phyloP scores from a whole-genome alignment of 2,113 vertebrate genomes.

The Hystrix cristata region DNA sequence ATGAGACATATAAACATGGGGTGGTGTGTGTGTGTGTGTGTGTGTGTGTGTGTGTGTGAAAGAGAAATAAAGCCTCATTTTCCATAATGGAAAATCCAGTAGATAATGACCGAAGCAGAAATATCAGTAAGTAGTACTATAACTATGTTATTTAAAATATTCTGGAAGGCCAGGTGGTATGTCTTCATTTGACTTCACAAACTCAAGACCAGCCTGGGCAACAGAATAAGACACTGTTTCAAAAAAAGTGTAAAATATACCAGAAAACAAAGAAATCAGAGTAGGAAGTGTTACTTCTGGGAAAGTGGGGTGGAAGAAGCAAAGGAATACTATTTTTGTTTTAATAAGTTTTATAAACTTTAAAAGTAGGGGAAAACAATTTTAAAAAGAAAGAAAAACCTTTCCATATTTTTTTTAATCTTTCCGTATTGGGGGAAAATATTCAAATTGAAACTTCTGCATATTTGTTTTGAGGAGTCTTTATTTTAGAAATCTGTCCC shows the following conservation, averaged over 20 bases:
- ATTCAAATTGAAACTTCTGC: constrained; percentile 16
- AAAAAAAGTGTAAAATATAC: background rate
- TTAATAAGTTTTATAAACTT: background rate
- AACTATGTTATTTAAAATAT: background rate
- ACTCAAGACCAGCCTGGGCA: background rate
- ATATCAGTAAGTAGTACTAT: background rate
- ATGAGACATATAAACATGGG: background rate
- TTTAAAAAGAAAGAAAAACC: background rate
- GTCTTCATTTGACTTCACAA: background rate
- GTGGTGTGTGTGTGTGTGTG: background rate
- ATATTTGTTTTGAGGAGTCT: background rate
- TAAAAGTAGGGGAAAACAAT: background rate
- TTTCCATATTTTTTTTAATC: background rate
- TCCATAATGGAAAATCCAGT: background rate
- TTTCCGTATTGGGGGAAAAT: background rate
- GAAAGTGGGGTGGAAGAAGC: background rate
- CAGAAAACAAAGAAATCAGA: constrained; percentile 17
- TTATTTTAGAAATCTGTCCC: background rate
- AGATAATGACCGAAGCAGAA: background rate
- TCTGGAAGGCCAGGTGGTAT: background rate
- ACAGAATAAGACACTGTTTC: background rate
- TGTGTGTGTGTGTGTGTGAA: background rate
- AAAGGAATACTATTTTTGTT: background rate
- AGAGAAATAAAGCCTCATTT: background rate
- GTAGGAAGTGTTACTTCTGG: background rate